phyloP scores from a whole-genome alignment of 2,113 vertebrate species.

The Charina bottae region DNA sequence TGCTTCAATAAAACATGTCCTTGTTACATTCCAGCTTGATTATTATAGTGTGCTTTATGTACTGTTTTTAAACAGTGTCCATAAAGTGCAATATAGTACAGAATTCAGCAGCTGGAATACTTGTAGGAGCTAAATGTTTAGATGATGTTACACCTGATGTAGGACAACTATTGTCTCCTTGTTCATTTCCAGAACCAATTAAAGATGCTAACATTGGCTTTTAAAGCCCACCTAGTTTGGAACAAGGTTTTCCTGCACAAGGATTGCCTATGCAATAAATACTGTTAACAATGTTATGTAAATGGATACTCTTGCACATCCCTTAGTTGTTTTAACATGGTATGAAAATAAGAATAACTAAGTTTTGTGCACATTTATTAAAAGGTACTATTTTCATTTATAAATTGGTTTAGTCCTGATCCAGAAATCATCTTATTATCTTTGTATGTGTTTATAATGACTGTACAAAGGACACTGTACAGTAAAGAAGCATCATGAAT shows the following conservation, averaged over 20 bases:
- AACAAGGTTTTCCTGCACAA: background rate
- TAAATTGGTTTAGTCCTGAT: background rate
- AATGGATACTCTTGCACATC: background rate
- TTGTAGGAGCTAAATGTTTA: background rate
- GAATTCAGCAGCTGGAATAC: background rate
- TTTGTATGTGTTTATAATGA: background rate
- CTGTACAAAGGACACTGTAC: background rate
- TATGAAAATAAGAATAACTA: background rate
- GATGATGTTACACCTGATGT: background rate
- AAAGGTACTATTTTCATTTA: background rate
- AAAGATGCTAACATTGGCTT: background rate
- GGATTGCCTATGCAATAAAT: background rate
- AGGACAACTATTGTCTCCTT: background rate
- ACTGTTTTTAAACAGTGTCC: background rate
- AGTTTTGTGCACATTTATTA: background rate
- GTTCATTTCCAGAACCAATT: background rate
- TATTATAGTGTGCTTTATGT: background rate
- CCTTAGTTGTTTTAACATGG: background rate
- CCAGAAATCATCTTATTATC: background rate
- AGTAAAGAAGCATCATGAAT: background rate
- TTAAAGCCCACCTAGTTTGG: background rate
- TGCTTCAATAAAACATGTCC: background rate
- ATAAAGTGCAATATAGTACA: background rate
- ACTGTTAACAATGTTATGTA: background rate
- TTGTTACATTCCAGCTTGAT: background rate